A percentile compares a stretch with the other conserved stretches of the same genome.
Evolutionary conservation across 2,888 invertebrate genomes (phyloP).

Genomic region (Tetanocera ferruginea): DNA sequence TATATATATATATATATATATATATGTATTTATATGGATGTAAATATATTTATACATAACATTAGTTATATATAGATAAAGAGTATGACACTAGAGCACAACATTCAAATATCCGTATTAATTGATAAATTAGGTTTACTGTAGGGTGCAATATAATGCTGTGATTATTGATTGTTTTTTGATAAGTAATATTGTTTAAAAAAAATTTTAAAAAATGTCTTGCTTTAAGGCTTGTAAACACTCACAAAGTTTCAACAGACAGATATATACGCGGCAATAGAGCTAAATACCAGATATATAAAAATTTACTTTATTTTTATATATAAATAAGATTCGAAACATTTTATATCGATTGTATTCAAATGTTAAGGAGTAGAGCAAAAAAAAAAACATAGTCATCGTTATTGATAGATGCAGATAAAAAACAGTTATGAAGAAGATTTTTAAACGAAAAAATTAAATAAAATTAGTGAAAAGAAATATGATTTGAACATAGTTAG

Average conservation of each 20-base stretch:
- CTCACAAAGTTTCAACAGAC: slow-evolving; percentile 58
- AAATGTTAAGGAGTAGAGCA: slow-evolving; percentile 19
- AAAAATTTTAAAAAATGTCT: not conserved
- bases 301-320: slow-evolving; percentile 39
- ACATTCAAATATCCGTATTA: slow-evolving; percentile 24
- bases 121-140: slow-evolving; percentile 18
- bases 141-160: slow-evolving; percentile 36
- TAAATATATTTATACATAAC: slow-evolving; percentile 30
- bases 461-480: not conserved
- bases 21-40: slow-evolving; percentile 32
- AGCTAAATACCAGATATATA: slow-evolving; percentile 57
- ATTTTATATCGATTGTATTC: slow-evolving; percentile 30
- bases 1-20: slow-evolving; percentile 33
- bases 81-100: slow-evolving; percentile 30
- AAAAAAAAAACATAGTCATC: slow-evolving; percentile 67
- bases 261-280: slow-evolving; percentile 70
- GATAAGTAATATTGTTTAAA: not conserved
- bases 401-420: slow-evolving; percentile 68
- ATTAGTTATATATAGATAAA: slow-evolving; percentile 24
- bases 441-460: slow-evolving; percentile 24
- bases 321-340: slow-evolving; percentile 39
- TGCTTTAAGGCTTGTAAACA: not conserved
- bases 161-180: slow-evolving; percentile 40
- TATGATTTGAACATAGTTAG: not conserved
- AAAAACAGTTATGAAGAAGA: slow-evolving; percentile 44